Conservation (phyloP, 2,888 invertebrate genomes). For the Drosophila monieri region DNA sequence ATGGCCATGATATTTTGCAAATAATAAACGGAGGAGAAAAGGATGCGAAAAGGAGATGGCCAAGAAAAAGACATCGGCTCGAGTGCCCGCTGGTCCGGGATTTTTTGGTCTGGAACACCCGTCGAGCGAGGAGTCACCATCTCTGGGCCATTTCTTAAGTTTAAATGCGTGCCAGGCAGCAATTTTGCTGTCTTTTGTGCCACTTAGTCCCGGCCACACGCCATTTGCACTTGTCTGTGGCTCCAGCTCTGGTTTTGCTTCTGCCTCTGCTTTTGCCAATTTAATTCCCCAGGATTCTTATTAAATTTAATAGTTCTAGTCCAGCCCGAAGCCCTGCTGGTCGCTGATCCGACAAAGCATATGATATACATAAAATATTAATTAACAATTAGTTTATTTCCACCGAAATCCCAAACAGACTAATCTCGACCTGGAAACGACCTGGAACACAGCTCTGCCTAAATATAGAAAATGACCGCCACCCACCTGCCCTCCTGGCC, state of each 20-base stretch:
- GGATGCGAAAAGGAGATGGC: background rate
- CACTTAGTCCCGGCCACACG: slow-evolving; percentile 24
- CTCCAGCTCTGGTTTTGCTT: background rate
- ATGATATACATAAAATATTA: background rate
- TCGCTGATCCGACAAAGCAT: background rate
- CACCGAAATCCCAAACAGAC: slow-evolving; percentile 1
- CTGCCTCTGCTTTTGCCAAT: slow-evolving; percentile 10
- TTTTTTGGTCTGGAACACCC: slow-evolving; percentile 25
- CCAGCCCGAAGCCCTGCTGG: slow-evolving; percentile 1
- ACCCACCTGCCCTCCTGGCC: background rate
- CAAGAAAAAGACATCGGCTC: slow-evolving; percentile 11
- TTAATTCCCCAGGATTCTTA: slow-evolving; percentile 42
- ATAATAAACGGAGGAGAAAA: slow-evolving; percentile 24
- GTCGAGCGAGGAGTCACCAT: slow-evolving; percentile 19
- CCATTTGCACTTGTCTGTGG: slow-evolving; percentile 30
- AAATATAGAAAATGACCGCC: slow-evolving; percentile 20
- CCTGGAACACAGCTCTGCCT: slow-evolving; percentile 15
- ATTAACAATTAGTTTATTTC: slow-evolving; percentile 17
- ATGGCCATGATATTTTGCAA: slow-evolving; percentile 56
- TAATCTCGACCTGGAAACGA: slow-evolving; percentile 26
- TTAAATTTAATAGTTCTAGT: slow-evolving; percentile 20
- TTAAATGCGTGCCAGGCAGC: slow-evolving; percentile 61
- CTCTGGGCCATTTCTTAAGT: slow-evolving; percentile 25
- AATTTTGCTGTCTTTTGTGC: slow-evolving; percentile 50
- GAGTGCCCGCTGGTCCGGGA: background rate